Conservation (phyloP, 2,888 invertebrate genomes). For the Aradus depressus region DNA sequence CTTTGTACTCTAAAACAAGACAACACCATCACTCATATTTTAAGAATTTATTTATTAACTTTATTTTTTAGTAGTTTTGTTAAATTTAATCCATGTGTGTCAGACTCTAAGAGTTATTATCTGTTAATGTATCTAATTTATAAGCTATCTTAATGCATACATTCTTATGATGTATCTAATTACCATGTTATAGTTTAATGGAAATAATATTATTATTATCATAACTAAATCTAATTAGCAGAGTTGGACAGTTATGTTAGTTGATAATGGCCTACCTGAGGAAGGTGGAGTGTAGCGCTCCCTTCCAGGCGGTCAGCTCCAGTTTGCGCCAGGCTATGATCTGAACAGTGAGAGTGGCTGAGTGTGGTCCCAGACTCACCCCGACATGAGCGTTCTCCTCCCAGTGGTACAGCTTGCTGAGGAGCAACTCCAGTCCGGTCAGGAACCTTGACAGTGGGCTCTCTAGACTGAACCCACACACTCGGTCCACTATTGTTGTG, state of each 20-base stretch:
- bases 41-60: too few relatives aligned
- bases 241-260: background rate
- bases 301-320: slow-evolving; percentile 80
- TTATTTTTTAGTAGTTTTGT: too few relatives aligned
- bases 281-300: slow-evolving; percentile 40
- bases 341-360: slow-evolving; percentile 62
- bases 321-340: slow-evolving; percentile 85
- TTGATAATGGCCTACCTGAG: slow-evolving; percentile 5
- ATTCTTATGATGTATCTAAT: too few relatives aligned
- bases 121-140: too few relatives aligned
- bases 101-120: too few relatives aligned
- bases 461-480: slow-evolving; percentile 59
- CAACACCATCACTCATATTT: too few relatives aligned
- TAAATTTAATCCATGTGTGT: too few relatives aligned
- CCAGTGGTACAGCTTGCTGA: slow-evolving; percentile 57
- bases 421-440: slow-evolving; percentile 77
- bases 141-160: too few relatives aligned
- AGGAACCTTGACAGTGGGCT: slow-evolving; percentile 79
- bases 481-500: slow-evolving; percentile 50
- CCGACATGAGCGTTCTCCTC: slow-evolving; percentile 79
- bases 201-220: too few relatives aligned
- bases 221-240: background rate
- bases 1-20: slow-evolving; percentile 46
- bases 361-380: slow-evolving; percentile 64
- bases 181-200: too few relatives aligned